Base-by-base conservation (phyloP, 2,888 invertebrate genomes). In the Stegana nigrithorax region DNA sequence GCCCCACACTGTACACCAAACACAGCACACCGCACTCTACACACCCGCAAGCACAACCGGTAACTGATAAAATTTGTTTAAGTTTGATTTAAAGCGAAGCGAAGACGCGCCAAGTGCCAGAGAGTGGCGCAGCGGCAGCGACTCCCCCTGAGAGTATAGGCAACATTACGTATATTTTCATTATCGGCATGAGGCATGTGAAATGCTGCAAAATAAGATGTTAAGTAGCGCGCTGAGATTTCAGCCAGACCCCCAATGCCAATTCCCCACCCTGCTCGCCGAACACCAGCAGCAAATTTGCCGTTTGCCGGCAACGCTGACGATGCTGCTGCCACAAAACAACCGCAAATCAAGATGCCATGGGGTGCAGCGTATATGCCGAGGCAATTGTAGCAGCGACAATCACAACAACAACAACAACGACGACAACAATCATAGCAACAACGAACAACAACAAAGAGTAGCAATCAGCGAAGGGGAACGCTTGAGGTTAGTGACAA, bases 181-280 rank as follows among this genome's bases (percentile, higher is more conserved):
- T 74, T 74, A 74, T 73, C 74, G 70, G 69, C 63, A 60, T 59
- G 60, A 63, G 59, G 60, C 59, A 57, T 47, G 14, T 58, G 42
- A 58, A 67, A 61, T 69, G 64, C 63, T 64, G 65, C 67, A 64
- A 64, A 62, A 75, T 74, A 74, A 75, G 76, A 75, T 75, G 76
- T 68, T 69, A 68, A 72, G 66, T 69, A 68, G 64, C 67, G 69
- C 65, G 53, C 66, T 45, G 67, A 67, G 71, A 67, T 63, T 64
- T 59, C 63, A n/a, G 67, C 64, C 64, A 59, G 67, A n/a, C n/a
- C n/a, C 29, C 25, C 51, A n/a, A 21, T 21, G n/a, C 14, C 21
- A 26, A 53, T 53, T 4, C 36, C 36, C 64, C 60, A 27, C 50
- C 12, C 60, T 58, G 64, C 62, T 66, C 55, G 45, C 47, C 66